Evolutionary conservation across 2,888 invertebrate species (phyloP).

Genomic region (Ichneumoninae sp.): DNA sequence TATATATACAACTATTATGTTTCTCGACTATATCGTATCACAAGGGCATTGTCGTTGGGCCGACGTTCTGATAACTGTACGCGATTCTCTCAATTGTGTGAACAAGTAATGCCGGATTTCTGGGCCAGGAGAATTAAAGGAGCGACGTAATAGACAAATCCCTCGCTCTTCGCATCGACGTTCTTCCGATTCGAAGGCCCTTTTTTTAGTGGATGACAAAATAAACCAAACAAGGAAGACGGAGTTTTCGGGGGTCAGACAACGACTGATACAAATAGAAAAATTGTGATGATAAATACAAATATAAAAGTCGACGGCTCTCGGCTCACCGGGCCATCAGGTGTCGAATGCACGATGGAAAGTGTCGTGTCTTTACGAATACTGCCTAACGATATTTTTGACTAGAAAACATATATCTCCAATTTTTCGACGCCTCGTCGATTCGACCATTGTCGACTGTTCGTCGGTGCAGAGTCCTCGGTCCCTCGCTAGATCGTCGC

Average conservation of each 20-base stretch:
- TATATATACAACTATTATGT: slow-evolving; percentile 14
- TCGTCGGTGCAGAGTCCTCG: not conserved
- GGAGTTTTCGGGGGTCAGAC: not conserved
- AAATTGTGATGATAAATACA: not conserved
- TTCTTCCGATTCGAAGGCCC: not conserved
- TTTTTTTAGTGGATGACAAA: not conserved
- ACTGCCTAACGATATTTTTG: slow-evolving; percentile 30
- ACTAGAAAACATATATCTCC: slow-evolving; percentile 45
- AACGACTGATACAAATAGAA: not conserved
- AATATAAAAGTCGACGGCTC: not conserved
- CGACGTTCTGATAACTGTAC: slow-evolving; percentile 6
- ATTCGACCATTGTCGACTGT: not conserved
- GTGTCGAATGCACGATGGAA: not conserved
- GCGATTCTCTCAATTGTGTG: not conserved
- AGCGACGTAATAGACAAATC: not conserved
- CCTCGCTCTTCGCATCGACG: not conserved
- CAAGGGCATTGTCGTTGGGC: slow-evolving; percentile 34
- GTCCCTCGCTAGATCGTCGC: not conserved
- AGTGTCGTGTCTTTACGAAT: slow-evolving; percentile 19
- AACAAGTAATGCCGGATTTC: not conserved
- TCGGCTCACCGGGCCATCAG: not conserved
- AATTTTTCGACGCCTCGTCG: not conserved
- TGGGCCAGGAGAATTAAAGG: not conserved
- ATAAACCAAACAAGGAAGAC: not conserved
- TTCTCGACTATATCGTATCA: slow-evolving; percentile 40